Evolutionary conservation across 1,140 invertebrate genomes (phyloP), one percentile per base, ranked within the genome.

Genomic region (Hylyphantes graminicola): DNA sequence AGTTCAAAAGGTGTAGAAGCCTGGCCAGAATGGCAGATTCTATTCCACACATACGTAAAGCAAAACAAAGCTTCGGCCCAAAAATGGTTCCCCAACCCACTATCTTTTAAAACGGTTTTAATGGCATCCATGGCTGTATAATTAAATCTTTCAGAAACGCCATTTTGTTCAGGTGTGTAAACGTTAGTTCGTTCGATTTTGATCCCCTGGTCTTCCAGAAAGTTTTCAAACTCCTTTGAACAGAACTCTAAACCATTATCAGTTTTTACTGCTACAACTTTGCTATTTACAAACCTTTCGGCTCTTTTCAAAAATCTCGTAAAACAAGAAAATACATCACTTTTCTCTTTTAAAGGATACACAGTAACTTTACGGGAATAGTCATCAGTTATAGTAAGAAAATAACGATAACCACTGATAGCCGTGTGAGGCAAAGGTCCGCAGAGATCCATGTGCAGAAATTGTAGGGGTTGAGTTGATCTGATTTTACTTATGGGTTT

Each of bases 161-260:
- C 65, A 68, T 68, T 73, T 73, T 73, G 70, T 55, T 73, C 70
- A 17, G 70, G 50, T 2, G 70, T 73, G 35, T 73, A 54, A 15
- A 53, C 11, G 35, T 73, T 73, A 13, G 51, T 73, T 19, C 15
- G 3, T 55, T 73, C 70, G 7, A 7, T 11, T 17, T 17, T 8
- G 10, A 73, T 54, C 11, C 70, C 70, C 12, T n/a, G 50, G 12
- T 53, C 19, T 4, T 73, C 50, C 15, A n/a, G 17, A 7, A 54
- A 54, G 2, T 4, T 7, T n/a, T 54, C 12, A n/a, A 73, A 73
- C 15, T 73, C n/a, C 3, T 53, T 7, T 15, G 50, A 54, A 7
- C 7, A n/a, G 35, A 73, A 73, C 35, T 73, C 70, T 10, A 35
- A 7, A 10, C 70, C 51, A 13, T 73, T 73, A 73, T 73, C 70